Percentiles rank a stretch among this genome's conserved stretches.
Evolutionary conservation across 2,797 vertebrate species (phyloP).

Genomic region (Sebastes nivosus): DNA sequence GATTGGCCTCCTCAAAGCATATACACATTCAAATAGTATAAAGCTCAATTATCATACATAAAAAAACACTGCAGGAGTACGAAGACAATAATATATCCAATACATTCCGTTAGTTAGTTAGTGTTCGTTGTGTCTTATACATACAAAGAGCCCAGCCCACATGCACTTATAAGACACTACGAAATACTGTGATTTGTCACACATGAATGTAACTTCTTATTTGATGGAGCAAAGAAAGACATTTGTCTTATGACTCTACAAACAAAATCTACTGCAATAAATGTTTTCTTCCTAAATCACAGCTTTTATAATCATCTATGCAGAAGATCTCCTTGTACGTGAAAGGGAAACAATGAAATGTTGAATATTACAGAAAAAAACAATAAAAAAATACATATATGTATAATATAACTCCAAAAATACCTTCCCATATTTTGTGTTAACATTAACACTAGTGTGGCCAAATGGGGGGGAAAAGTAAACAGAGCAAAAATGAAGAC

Average conservation of each 20-base stretch:
- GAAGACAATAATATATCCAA: neutral
- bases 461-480: too few species aligned
- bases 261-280: fast-evolving
- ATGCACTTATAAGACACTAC: neutral
- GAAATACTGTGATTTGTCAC: neutral
- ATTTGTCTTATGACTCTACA: neutral
- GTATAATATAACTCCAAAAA: neutral
- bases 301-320: neutral
- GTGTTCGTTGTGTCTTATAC: fast-evolving
- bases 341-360: neutral
- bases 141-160: neutral
- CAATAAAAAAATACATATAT: fast-evolving
- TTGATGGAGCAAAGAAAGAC: fast-evolving
- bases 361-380: neutral
- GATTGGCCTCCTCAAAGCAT: neutral
- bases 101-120: neutral
- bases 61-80: neutral
- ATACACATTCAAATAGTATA: neutral
- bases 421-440: neutral
- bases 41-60: neutral
- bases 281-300: neutral
- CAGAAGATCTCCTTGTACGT: neutral
- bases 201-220: neutral
- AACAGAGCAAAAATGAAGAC: too few species aligned
- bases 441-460: too few species aligned